A percentile compares a stretch with the other conserved stretches of the same genome.
phyloP scores from a whole-genome alignment of 2,797 vertebrate species.

The Pristis pectinata region DNA sequence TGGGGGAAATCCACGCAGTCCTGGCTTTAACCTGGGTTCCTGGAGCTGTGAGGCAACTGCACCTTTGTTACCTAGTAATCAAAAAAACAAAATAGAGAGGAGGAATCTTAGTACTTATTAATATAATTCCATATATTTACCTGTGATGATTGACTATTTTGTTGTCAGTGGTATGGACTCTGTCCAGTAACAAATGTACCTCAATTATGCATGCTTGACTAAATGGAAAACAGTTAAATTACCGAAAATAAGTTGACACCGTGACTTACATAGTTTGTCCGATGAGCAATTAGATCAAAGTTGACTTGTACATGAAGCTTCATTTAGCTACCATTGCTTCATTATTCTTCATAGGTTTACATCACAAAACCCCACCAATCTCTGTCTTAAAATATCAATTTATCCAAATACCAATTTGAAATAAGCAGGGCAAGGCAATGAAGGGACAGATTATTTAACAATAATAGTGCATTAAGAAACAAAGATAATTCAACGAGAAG shows the following conservation, averaged over 20 bases:
- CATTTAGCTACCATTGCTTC: background rate
- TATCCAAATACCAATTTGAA: background rate
- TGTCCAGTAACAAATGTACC: background rate
- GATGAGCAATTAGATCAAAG: background rate
- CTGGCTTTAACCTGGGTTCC: too few species aligned
- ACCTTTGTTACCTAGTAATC: too few species aligned
- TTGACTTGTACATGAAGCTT: background rate
- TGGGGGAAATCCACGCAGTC: too few species aligned
- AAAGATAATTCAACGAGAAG: too few species aligned
- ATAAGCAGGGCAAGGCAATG: too few species aligned
- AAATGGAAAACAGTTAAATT: background rate
- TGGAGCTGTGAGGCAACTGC: too few species aligned
- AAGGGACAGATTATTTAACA: too few species aligned
- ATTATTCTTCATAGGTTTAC: background rate
- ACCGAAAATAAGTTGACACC: background rate
- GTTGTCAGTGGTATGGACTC: background rate
- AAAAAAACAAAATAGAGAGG: background rate
- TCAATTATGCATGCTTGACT: background rate
- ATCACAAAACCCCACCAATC: background rate
- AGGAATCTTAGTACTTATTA: background rate
- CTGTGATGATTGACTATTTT: background rate
- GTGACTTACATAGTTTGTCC: background rate
- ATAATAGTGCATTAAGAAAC: too few species aligned
- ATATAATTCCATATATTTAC: background rate
- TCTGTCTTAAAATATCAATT: background rate